phyloP scores from a whole-genome alignment of 2,113 vertebrate genomes.

The Psammodynastes pulverulentus region DNA sequence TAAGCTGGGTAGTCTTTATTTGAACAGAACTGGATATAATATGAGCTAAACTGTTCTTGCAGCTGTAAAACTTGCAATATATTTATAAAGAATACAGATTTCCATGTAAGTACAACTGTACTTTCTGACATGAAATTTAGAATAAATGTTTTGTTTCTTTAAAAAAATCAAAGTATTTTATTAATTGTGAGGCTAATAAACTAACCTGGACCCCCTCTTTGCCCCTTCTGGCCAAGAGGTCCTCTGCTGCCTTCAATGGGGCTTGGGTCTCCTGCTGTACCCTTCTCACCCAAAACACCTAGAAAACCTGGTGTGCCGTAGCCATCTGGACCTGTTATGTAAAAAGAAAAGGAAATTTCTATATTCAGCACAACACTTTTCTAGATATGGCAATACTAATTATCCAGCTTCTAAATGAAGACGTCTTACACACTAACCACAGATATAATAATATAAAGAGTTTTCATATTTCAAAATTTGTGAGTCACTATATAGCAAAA shows the following conservation, averaged over 20 bases:
- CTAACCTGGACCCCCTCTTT: constrained; percentile 80
- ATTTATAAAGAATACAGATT: neutral
- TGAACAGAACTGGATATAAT: neutral
- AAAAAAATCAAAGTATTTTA: neutral
- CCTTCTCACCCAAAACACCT: constrained; percentile 78
- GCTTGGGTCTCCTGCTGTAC: constrained; percentile 78
- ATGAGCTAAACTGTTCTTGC: neutral
- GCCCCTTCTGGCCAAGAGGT: constrained; percentile 76
- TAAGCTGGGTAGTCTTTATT: neutral
- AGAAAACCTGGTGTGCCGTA: constrained; percentile 75
- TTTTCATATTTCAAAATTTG: neutral
- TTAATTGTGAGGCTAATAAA: neutral
- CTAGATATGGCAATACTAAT: neutral
- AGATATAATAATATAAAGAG: neutral
- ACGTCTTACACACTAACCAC: neutral
- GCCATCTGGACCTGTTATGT: constrained; percentile 73
- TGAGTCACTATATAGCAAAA: neutral
- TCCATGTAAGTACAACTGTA: neutral
- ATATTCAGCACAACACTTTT: neutral
- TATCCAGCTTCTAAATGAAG: neutral
- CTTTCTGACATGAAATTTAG: neutral
- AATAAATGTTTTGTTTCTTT: neutral
- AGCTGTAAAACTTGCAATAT: neutral
- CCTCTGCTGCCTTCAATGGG: constrained; percentile 74
- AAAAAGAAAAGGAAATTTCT: neutral